Conservation (phyloP, 2,113 vertebrate species). For the Phalacrocorax brasilianus region DNA sequence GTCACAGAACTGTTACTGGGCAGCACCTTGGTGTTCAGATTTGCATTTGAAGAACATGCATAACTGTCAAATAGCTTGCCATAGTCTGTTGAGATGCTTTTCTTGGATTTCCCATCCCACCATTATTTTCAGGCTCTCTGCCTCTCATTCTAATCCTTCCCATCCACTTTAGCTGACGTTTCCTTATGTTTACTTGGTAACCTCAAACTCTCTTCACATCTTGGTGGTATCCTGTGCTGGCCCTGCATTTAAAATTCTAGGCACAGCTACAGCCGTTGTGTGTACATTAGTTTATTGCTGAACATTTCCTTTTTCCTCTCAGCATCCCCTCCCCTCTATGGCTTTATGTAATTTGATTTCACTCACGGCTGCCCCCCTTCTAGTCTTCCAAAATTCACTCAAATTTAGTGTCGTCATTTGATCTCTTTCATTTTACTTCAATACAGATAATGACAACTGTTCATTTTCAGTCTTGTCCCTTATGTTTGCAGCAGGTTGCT, state of each 20-base stretch:
- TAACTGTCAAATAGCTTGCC: not conserved
- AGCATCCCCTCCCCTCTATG: not conserved
- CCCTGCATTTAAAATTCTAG: not conserved
- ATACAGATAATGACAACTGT: not conserved
- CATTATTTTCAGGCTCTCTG: not conserved
- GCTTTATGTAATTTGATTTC: not conserved
- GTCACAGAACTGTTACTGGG: not conserved
- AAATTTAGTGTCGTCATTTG: not conserved
- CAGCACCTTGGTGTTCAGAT: not conserved
- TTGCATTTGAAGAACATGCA: not conserved
- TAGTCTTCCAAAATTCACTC: not conserved
- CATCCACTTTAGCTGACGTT: not conserved
- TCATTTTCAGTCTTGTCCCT: not conserved
- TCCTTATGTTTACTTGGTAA: not conserved
- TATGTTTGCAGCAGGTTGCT: not conserved
- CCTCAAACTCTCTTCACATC: not conserved
- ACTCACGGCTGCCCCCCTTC: not conserved
- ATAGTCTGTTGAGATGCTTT: not conserved
- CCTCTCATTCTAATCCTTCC: not conserved
- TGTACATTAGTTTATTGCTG: not conserved
- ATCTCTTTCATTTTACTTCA: not conserved
- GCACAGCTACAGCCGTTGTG: not conserved
- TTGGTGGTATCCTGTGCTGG: not conserved
- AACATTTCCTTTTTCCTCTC: not conserved
- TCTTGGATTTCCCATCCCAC: not conserved